Evolutionary conservation across 2,797 vertebrate genomes (phyloP).

Genomic region (Lutjanus campechanus): DNA sequence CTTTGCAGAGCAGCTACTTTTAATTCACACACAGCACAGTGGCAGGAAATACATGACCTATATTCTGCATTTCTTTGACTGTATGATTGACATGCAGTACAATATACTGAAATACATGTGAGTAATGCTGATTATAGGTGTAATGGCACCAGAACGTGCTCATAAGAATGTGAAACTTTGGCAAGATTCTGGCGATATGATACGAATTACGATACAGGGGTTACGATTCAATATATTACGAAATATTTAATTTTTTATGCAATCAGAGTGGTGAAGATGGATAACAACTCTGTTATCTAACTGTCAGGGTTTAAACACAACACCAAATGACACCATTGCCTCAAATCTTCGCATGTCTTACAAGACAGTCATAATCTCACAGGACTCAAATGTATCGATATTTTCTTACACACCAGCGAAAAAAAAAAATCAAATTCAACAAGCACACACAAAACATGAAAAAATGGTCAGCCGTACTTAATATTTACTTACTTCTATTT

Average conservation of each 20-base stretch:
- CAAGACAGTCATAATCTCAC: too few relatives aligned
- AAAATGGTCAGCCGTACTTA: neutral
- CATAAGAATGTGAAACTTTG: neutral
- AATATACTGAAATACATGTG: neutral
- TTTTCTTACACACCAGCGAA: too few relatives aligned
- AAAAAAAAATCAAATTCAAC: slow-evolving; percentile 3
- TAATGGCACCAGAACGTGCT: neutral
- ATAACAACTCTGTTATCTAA: too few relatives aligned
- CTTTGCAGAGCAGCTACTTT: slow-evolving; percentile 29
- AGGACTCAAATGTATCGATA: too few relatives aligned
- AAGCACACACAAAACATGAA: neutral
- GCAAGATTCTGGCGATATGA: too few relatives aligned
- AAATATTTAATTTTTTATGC: too few relatives aligned
- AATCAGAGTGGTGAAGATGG: too few relatives aligned
- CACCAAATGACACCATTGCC: too few relatives aligned
- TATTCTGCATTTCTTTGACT: slow-evolving; percentile 33
- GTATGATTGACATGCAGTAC: slow-evolving; percentile 23
- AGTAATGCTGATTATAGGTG: neutral
- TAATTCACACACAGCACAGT: slow-evolving; percentile 26
- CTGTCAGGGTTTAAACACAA: too few relatives aligned
- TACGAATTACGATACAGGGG: too few relatives aligned
- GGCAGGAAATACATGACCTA: slow-evolving; percentile 45
- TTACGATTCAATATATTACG: too few relatives aligned
- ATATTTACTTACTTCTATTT: neutral
- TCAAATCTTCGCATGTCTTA: too few relatives aligned